Conservation (phyloP, 2,797 vertebrate species). For the Linurgus olivaceus region DNA sequence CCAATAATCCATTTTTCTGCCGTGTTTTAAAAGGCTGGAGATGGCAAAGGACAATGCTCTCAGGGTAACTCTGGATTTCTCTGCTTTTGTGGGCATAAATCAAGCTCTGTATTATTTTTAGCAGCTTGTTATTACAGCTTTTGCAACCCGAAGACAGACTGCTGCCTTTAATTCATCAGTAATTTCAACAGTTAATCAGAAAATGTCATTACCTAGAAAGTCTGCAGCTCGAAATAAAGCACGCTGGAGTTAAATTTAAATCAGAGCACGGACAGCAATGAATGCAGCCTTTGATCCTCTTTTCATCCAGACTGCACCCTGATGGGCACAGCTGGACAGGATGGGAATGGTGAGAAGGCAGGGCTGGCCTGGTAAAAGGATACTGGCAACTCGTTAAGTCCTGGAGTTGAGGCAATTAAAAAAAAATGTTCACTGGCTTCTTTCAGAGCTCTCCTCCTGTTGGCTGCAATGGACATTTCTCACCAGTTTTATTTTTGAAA, state of each 20-base stretch:
- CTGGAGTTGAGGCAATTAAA: conserved; percentile 27
- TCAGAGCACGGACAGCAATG: conserved; percentile 36
- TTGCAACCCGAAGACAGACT: conserved; percentile 37
- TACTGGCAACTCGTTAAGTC: conserved; percentile 38
- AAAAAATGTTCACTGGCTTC: background rate
- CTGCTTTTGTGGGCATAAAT: background rate
- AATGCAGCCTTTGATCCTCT: conserved; percentile 60
- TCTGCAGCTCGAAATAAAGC: conserved; percentile 10
- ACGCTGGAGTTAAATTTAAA: conserved; percentile 46
- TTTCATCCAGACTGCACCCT: conserved; percentile 61
- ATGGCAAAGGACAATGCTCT: background rate
- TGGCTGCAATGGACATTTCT: background rate
- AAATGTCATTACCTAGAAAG: conserved; percentile 37
- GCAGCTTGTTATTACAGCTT: conserved; percentile 25
- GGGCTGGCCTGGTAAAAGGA: conserved; percentile 14
- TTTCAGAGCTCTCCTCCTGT: background rate
- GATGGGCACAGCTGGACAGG: conserved; percentile 63
- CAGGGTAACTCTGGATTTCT: background rate
- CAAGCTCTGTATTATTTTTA: conserved; percentile 4
- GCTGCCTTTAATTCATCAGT: conserved; percentile 32
- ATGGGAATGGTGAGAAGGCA: background rate
- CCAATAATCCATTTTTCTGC: background rate
- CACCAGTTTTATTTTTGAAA: background rate
- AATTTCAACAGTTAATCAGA: conserved; percentile 61
- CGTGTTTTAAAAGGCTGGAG: background rate